Conservation (phyloP, 2,113 vertebrate species). For the Dolichotis patagonum region DNA sequence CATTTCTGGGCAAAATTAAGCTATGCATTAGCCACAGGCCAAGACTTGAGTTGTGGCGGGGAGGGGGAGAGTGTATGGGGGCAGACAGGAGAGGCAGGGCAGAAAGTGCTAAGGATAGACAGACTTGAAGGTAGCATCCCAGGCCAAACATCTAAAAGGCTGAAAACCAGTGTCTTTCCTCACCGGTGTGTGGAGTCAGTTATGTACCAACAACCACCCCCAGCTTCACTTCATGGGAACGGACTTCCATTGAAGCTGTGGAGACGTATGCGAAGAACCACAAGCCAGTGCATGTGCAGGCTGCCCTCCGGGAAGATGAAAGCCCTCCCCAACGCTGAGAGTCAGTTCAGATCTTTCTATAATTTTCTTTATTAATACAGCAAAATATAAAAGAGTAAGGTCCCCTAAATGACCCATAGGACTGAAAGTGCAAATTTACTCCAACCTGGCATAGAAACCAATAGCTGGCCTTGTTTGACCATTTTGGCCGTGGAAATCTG, state of each 20-base stretch:
- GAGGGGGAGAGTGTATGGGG: background rate
- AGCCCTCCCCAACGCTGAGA: background rate
- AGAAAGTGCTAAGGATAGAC: background rate
- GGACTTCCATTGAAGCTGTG: background rate
- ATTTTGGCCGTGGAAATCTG: constrained; percentile 66
- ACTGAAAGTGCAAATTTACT: constrained; percentile 85
- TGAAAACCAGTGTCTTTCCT: background rate
- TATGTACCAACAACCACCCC: background rate
- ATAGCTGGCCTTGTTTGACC: constrained; percentile 32
- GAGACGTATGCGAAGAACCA: background rate
- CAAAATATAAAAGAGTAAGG: constrained; percentile 81
- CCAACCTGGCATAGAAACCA: constrained; percentile 81
- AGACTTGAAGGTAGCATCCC: background rate
- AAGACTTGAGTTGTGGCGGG: constrained; percentile 38
- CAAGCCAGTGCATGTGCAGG: background rate
- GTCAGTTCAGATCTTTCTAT: constrained; percentile 59
- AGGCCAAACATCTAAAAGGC: background rate
- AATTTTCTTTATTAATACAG: constrained; percentile 85
- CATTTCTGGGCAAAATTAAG: constrained; percentile 66
- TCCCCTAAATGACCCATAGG: constrained; percentile 68
- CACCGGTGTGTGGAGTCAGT: too few species aligned
- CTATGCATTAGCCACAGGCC: constrained; percentile 59
- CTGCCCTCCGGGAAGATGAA: background rate
- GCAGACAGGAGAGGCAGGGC: background rate
- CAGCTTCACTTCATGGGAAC: background rate